phyloP scores from a whole-genome alignment of 2,888 invertebrate genomes.

The Myopa testacea region DNA sequence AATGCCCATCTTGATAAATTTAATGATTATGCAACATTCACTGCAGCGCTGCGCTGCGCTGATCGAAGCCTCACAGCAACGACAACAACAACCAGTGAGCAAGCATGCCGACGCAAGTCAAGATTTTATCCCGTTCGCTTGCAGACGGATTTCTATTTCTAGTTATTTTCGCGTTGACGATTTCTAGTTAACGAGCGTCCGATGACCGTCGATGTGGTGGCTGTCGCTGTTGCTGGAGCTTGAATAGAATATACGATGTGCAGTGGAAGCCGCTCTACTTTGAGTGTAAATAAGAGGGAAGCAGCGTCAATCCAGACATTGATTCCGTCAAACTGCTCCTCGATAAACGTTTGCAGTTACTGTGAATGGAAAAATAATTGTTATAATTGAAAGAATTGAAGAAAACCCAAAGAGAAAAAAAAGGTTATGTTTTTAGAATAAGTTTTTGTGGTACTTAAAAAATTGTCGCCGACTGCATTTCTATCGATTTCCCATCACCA shows the following conservation, averaged over 20 bases:
- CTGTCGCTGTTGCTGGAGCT: constrained; percentile 5
- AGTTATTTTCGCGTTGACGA: constrained; percentile 18
- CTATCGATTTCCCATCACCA: too few relatives aligned
- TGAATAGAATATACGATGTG: constrained; percentile 1
- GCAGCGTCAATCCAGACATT: background rate
- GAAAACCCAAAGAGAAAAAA: background rate
- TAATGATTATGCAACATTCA: constrained; percentile 38
- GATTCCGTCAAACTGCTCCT: background rate
- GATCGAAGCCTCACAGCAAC: background rate
- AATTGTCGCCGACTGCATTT: too few relatives aligned
- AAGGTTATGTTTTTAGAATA: background rate
- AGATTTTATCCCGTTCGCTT: constrained; percentile 42
- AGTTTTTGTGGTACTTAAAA: too few relatives aligned
- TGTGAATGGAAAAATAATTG: background rate
- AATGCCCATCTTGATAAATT: constrained; percentile 32
- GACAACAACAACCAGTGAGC: background rate
- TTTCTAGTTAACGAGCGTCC: constrained; percentile 23
- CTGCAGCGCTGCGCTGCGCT: constrained; percentile 2
- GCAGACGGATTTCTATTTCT: constrained; percentile 36
- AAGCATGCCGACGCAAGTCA: constrained; percentile 25
- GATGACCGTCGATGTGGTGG: background rate
- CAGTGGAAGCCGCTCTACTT: background rate
- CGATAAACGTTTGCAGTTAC: background rate
- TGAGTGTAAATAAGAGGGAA: too few relatives aligned
- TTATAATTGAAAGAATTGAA: background rate